Evolutionary conservation across 2,113 vertebrate species (phyloP), one percentile per base, ranked within the genome.

Genomic region (Lepus timidus): DNA sequence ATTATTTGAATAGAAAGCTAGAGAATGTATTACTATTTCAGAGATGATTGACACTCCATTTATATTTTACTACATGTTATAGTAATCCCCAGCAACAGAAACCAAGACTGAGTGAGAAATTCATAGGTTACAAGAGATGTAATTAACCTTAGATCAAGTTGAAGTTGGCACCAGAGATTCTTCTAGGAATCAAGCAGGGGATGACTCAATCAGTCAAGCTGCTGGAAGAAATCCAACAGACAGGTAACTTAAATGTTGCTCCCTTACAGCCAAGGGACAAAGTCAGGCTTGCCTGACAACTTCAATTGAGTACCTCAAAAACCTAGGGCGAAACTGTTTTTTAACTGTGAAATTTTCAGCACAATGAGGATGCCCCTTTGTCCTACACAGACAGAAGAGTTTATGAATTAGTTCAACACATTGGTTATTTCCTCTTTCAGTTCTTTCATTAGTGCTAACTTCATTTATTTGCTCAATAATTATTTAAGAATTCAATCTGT

Each of bases 161-260:
- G 20, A 89, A 86, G 80, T 25, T 87, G 84, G 75, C 80, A 95
- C 62, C n/a, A 70, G 64, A 73, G 85, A 88, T 80, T 55, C 89
- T 96, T 94, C 92, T 86, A 95, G 90, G 87, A 96, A 91, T 91
- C 61, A 96, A 82, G 51, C 27, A 75, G 33, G 14, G 3, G 52
- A 91, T 91, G 95, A 96, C 68, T 93, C 85, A 93, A 78, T 95
- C 86, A 90, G 62, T 93, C 90, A 90, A 85, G 39, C 14, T n/a
- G n/a, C 51, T 80, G 52, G 90, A 75, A 93, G 33, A 79, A 55
- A 91, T 52, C 27, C 52, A 91, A 62, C 10, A 90, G 52, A 23
- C 33, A 92, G 79, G 25, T 39, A 88, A 82, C 49, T 79, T 19
- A 64, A 23, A 70, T 7, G 23, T 78, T 25, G 52, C n/a, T 74